phyloP scores from a whole-genome alignment of 2,888 invertebrate genomes.

The Vesta saturnalis region DNA sequence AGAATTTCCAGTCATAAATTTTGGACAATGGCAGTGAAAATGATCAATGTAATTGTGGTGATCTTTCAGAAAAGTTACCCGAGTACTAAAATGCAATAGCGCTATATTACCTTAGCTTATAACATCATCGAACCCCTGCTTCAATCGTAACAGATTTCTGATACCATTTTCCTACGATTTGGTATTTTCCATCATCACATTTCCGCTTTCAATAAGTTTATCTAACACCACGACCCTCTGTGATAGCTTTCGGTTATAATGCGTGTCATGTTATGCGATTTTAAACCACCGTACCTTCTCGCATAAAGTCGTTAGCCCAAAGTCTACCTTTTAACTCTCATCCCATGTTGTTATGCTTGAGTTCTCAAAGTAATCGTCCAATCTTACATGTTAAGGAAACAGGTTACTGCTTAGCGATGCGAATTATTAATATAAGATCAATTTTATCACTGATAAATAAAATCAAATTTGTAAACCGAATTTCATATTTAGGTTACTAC shows the following conservation, averaged over 20 bases:
- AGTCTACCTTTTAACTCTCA: constrained; percentile 38
- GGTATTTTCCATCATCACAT: constrained; percentile 52
- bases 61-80: constrained; percentile 18
- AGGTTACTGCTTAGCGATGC: constrained; percentile 30
- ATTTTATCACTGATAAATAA: neutral
- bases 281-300: constrained; percentile 24
- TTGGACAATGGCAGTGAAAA: constrained; percentile 8
- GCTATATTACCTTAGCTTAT: constrained; percentile 33
- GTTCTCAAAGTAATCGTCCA: constrained; percentile 41
- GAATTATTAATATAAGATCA: constrained; percentile 20
- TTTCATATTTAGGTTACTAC: neutral
- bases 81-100: constrained; percentile 28
- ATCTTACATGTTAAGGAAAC: constrained; percentile 40
- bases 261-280: constrained; percentile 42
- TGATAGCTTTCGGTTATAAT: constrained; percentile 48
- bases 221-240: constrained; percentile 49
- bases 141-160: constrained; percentile 48
- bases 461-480: neutral
- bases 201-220: constrained; percentile 55
- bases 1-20: neutral
- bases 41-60: constrained; percentile 22
- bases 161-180: constrained; percentile 51
- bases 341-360: constrained; percentile 40
- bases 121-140: constrained; percentile 30
- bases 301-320: constrained; percentile 26